Conservation (phyloP, 2,797 vertebrate genomes). For the Malacoraja senta region DNA sequence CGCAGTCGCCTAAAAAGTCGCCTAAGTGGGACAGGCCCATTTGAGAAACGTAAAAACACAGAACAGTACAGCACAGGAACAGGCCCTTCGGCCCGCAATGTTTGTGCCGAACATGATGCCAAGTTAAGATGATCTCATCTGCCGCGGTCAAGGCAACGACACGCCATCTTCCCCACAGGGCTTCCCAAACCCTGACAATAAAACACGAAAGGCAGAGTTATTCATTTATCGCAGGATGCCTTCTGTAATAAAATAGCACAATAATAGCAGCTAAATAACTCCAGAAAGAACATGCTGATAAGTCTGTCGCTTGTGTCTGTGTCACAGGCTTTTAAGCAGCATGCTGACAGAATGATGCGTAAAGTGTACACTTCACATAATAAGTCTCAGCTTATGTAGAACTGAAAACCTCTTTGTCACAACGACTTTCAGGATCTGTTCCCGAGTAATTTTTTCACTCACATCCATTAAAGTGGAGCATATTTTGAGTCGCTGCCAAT, state of each 20-base stretch:
- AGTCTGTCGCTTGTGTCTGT: neutral
- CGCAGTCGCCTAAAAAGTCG: no score
- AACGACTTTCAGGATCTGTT: neutral
- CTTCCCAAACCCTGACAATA: neutral
- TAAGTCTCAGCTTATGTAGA: neutral
- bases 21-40: no score
- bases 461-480: neutral
- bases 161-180: neutral
- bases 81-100: no score
- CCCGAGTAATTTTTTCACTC: no score
- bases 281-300: conserved; percentile 19
- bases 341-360: conserved; percentile 14
- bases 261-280: conserved; percentile 20
- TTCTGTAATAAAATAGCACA: conserved; percentile 21
- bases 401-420: conserved; percentile 12
- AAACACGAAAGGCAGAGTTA: neutral
- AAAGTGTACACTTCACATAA: conserved; percentile 15
- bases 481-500: neutral
- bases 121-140: no score
- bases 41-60: no score
- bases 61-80: no score
- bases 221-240: neutral
- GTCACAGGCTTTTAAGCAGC: conserved; percentile 12
- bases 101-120: no score
- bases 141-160: neutral